These are phyloP conservation scores for Sporophila hypoxantha DNA, from an alignment of 2,113 vertebrate genomes.

Conservation along the genomic window DNA sequence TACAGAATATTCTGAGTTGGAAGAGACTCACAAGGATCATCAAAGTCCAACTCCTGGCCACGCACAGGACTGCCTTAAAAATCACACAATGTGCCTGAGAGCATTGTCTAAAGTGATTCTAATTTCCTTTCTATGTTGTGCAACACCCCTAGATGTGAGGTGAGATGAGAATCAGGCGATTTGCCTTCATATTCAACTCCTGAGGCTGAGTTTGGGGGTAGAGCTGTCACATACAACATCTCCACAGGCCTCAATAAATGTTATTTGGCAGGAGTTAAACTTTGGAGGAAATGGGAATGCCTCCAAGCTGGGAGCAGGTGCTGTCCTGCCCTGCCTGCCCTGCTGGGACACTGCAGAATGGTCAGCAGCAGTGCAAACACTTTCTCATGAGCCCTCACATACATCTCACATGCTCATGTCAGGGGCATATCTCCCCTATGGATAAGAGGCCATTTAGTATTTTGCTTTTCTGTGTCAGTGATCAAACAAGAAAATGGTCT, in stretches of 20 bases:
- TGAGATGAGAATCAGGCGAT: background rate
- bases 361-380: background rate
- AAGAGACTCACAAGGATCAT: background rate
- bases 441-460: background rate
- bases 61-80: background rate
- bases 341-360: background rate
- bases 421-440: background rate
- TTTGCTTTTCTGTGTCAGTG: background rate
- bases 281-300: background rate
- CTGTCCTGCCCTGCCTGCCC: background rate
- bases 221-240: background rate
- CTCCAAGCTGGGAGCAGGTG: rapidly evolving
- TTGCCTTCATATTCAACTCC: background rate
- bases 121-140: background rate
- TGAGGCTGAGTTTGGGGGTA: background rate
- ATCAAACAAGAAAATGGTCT: background rate
- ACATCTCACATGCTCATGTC: background rate
- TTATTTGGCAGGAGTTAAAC: background rate
- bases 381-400: background rate
- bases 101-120: background rate
- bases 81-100: background rate
- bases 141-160: background rate
- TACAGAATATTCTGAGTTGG: background rate
- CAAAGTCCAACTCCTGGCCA: background rate
- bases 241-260: background rate